Percentiles rank a stretch among this genome's conserved stretches.
Conservation (phyloP, 1,140 invertebrate genomes). For the Euura lappo region DNA sequence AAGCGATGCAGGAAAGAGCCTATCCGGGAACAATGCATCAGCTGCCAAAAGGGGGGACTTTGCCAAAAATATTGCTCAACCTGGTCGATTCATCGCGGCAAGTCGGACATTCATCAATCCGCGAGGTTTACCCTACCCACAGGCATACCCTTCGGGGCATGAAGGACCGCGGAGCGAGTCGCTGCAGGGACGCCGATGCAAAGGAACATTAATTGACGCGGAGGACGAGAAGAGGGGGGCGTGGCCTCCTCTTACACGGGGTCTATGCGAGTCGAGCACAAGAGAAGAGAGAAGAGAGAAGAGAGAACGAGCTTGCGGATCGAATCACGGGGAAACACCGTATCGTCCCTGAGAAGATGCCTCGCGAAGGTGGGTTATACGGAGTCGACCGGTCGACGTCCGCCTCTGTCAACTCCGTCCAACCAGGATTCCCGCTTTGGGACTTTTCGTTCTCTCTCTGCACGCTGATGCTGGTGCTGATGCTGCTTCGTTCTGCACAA, state of each 20-base stretch:
- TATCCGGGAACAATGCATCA: too few species aligned
- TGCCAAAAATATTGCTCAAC: neutral
- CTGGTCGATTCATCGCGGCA: conserved; percentile 20
- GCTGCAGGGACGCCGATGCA: conserved; percentile 12
- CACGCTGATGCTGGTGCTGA: conserved; percentile 3
- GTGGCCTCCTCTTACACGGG: conserved; percentile 15
- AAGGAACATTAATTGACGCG: conserved; percentile 60
- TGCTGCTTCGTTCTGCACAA: conserved; percentile 9
- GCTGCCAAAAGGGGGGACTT: neutral
- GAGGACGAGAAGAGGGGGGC: conserved; percentile 22
- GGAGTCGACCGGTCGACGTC: neutral
- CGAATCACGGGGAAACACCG: too few species aligned
- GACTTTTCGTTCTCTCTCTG: conserved; percentile 13
- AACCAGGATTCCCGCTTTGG: conserved; percentile 22
- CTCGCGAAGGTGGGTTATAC: neutral
- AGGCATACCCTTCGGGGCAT: neutral
- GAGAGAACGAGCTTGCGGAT: too few species aligned
- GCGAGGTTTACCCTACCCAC: neutral
- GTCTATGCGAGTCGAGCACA: too few species aligned
- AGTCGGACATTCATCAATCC: conserved; percentile 22
- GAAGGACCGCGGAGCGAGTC: conserved; percentile 21
- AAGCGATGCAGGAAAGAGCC: conserved; percentile 13
- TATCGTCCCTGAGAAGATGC: too few species aligned
- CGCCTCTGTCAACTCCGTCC: neutral
- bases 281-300: too few species aligned